These are phyloP conservation scores for Cirrhinus molitorella DNA, from an alignment of 2,797 vertebrate genomes.

Conservation along the genomic window DNA sequence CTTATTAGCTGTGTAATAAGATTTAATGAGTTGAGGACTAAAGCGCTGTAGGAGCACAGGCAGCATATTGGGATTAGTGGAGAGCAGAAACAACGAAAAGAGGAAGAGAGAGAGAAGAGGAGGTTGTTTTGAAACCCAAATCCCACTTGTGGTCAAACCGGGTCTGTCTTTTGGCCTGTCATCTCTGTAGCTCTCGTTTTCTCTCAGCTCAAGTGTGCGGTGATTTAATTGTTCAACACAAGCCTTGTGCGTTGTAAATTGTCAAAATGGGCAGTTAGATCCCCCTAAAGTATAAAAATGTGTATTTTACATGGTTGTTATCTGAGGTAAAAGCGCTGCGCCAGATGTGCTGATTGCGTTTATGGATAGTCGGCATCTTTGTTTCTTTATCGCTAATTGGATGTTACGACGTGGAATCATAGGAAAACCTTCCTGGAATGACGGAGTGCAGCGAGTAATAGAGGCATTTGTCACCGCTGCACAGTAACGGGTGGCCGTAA, in stretches of 20 bases:
- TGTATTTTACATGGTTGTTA: conserved; percentile 36
- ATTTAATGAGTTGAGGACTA: conserved; percentile 69
- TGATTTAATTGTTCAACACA: conserved; percentile 45
- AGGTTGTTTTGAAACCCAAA: conserved; percentile 32
- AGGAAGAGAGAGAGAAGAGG: not conserved
- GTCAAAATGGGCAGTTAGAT: conserved; percentile 42
- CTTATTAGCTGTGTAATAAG: conserved; percentile 71
- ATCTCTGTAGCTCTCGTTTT: not conserved
- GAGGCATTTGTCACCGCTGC: conserved; percentile 45
- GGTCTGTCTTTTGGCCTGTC: conserved; percentile 17
- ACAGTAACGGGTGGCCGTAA: conserved; percentile 33
- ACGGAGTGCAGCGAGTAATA: conserved; percentile 41
- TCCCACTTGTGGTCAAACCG: conserved; percentile 17
- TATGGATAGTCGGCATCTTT: conserved; percentile 42
- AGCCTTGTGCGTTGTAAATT: conserved; percentile 32
- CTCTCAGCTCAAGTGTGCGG: conserved; percentile 23
- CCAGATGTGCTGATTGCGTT: conserved; percentile 48
- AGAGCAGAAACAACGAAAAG: conserved; percentile 6
- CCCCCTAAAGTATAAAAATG: conserved; percentile 42
- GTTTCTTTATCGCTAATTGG: conserved; percentile 50
- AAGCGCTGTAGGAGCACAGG: conserved; percentile 53
- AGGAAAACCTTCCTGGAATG: conserved; percentile 13
- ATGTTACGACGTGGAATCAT: conserved; percentile 40
- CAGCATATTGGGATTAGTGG: conserved; percentile 40
- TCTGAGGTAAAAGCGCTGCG: not conserved